phyloP scores from a whole-genome alignment of 2,797 vertebrate species.

The Zonotrichia albicollis region DNA sequence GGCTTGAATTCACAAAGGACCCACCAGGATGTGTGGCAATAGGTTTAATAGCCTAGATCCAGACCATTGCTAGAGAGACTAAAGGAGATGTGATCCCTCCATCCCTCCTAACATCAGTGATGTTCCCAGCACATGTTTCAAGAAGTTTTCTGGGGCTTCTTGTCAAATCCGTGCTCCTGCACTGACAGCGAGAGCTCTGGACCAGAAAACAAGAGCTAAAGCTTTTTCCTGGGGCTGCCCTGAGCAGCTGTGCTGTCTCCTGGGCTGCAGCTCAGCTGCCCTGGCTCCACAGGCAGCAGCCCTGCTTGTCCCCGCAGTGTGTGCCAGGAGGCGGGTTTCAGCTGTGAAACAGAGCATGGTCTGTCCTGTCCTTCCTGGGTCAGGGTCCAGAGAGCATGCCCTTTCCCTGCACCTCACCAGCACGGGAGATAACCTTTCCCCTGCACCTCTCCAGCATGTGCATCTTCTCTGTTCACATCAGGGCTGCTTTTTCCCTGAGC shows the following conservation, averaged over 20 bases:
- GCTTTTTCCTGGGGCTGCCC: background rate
- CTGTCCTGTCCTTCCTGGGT: background rate
- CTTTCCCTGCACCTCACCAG: background rate
- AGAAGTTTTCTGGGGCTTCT: background rate
- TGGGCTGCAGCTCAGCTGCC: background rate
- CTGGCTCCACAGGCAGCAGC: background rate
- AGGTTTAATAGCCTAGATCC: background rate
- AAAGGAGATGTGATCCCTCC: background rate
- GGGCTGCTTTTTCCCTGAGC: background rate
- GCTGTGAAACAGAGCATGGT: background rate
- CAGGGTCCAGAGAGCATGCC: background rate
- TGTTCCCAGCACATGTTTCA: background rate
- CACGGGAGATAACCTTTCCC: background rate
- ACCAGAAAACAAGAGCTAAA: background rate
- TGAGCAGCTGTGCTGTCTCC: background rate
- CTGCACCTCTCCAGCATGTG: accelerated
- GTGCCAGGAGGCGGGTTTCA: conserved; percentile 5
- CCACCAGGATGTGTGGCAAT: background rate
- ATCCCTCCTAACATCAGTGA: background rate
- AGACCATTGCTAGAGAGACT: background rate
- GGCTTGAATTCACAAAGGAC: background rate
- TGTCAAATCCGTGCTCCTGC: background rate
- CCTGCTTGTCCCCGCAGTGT: background rate
- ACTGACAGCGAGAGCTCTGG: background rate
- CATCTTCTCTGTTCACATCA: background rate